A percentile compares a stretch with the other conserved stretches of the same genome.
Conservation (phyloP, 2,888 invertebrate species). For the Ectobius pallidus region DNA sequence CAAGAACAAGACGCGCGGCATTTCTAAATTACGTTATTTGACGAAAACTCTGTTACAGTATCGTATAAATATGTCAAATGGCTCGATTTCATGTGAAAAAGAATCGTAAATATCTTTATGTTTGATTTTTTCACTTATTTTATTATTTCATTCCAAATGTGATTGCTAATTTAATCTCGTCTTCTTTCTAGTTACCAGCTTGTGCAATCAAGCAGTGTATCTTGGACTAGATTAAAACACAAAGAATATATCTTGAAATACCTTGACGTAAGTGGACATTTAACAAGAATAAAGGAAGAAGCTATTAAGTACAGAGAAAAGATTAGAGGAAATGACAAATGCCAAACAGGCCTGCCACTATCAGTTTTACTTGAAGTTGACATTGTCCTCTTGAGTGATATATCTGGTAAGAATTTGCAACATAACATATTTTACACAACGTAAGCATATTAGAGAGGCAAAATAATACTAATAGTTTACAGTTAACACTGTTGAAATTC, state of each 20-base stretch:
- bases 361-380: conserved; percentile 6
- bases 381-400: conserved; percentile 13
- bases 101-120: neutral
- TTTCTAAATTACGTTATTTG: neutral
- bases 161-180: neutral
- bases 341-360: neutral
- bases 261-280: conserved; percentile 12
- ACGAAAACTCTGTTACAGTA: neutral
- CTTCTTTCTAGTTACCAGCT: neutral
- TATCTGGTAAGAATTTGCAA: conserved; percentile 5
- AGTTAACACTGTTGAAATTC: neutral
- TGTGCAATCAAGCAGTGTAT: no score
- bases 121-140: neutral
- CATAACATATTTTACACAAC: neutral
- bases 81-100: neutral
- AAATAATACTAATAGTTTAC: neutral
- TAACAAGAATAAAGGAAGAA: neutral
- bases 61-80: neutral
- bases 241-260: conserved; percentile 21
- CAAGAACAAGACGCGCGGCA: no score
- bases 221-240: neutral
- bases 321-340: neutral
- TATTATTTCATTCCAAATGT: neutral
- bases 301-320: neutral
- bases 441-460: no score